phyloP scores from a whole-genome alignment of 2,888 invertebrate species.

The Leucophenga maculata region DNA sequence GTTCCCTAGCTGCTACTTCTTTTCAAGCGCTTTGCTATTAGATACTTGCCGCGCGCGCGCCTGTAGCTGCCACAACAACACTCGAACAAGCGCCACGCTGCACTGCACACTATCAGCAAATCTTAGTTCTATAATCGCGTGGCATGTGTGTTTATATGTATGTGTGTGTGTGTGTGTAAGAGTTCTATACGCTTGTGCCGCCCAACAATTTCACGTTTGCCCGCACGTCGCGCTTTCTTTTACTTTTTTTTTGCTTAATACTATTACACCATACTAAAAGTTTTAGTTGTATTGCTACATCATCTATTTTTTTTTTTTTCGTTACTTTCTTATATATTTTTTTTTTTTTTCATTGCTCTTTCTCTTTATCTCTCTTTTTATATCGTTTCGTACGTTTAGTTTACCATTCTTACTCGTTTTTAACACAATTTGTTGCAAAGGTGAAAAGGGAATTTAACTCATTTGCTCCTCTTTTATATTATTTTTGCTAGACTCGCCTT shows the following conservation, averaged over 20 bases:
- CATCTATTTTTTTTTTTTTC: not conserved
- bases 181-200: not conserved
- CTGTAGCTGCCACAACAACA: not conserved
- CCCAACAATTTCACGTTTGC: not conserved
- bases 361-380: not conserved
- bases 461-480: conserved; percentile 6
- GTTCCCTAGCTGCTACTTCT: too few species aligned
- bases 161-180: not conserved
- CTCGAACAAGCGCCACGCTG: not conserved
- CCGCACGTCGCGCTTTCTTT: too few species aligned
- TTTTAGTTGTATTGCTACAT: too few species aligned
- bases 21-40: not conserved
- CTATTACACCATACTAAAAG: too few species aligned
- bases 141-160: not conserved
- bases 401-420: not conserved
- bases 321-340: not conserved
- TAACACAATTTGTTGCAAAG: conserved; percentile 1
- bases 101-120: too few species aligned
- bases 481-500: not conserved
- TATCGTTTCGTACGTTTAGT: not conserved
- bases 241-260: too few species aligned
- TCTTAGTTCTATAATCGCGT: too few species aligned
- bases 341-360: not conserved
- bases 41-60: not conserved
- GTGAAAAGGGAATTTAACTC: not conserved